phyloP scores from a whole-genome alignment of 1,140 invertebrate species.

The Fopius arisanus region DNA sequence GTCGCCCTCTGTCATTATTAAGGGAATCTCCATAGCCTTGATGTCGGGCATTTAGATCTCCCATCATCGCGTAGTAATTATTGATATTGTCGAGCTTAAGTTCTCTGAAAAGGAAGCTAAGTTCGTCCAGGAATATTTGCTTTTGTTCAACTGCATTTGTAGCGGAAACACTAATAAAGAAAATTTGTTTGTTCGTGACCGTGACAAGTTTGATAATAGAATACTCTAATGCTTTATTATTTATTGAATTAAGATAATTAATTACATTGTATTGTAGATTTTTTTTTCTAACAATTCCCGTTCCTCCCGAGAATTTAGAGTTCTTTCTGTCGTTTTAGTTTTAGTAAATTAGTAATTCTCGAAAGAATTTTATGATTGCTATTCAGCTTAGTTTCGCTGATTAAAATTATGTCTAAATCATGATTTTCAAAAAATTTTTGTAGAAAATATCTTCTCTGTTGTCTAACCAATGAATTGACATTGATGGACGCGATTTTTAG shows the following conservation, averaged over 20 bases:
- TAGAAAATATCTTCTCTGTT: no score
- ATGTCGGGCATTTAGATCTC: conserved; percentile 23
- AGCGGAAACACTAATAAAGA: not conserved
- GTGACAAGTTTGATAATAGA: conserved; percentile 44
- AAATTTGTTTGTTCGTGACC: not conserved
- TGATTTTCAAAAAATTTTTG: no score
- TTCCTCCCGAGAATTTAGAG: conserved; percentile 16
- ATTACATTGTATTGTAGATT: not conserved
- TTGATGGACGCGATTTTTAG: no score
- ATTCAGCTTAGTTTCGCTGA: no score
- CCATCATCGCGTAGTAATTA: conserved; percentile 13
- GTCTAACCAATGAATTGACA: no score
- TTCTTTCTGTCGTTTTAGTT: conserved; percentile 26
- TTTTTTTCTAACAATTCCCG: conserved; percentile 13
- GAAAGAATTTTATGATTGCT: no score
- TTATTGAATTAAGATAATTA: not conserved
- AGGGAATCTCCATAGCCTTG: not conserved
- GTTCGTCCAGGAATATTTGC: not conserved
- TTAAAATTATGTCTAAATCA: no score
- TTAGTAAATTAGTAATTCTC: no score
- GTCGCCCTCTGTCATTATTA: not conserved
- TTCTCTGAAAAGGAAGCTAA: not conserved
- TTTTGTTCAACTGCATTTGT: not conserved
- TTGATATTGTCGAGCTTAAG: not conserved
- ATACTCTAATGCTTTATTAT: conserved; percentile 33